Evolutionary conservation across 2,888 invertebrate genomes (phyloP).

Genomic region (Parthenolecanium corni): DNA sequence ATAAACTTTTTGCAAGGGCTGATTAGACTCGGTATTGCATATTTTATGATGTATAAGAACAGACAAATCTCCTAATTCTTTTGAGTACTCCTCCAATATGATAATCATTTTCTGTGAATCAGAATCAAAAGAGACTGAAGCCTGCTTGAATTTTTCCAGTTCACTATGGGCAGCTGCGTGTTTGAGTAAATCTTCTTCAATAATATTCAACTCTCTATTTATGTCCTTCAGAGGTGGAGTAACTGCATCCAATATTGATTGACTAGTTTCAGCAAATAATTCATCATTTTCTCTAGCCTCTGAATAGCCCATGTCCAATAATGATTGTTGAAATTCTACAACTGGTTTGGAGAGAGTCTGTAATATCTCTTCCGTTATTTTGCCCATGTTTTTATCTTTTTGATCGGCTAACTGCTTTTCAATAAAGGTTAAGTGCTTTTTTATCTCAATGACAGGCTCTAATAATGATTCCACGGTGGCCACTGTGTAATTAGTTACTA

Average conservation of each 20-base stretch:
- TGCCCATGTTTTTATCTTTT: conserved; percentile 34
- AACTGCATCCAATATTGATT: conserved; percentile 35
- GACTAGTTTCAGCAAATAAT: conserved; percentile 31
- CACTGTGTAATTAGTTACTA: conserved; percentile 31
- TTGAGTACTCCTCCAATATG: background rate
- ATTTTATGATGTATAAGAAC: background rate
- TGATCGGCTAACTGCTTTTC: conserved; percentile 39
- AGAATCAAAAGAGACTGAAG: background rate
- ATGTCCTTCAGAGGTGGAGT: conserved; percentile 38
- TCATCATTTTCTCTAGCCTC: conserved; percentile 12
- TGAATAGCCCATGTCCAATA: conserved; percentile 22
- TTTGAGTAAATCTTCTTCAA: conserved; percentile 32
- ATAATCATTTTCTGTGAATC: conserved; percentile 2
- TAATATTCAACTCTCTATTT: conserved; percentile 37
- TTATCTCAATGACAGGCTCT: conserved; percentile 49
- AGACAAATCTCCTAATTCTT: background rate
- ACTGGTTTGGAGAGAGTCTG: conserved; percentile 37
- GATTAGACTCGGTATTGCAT: background rate
- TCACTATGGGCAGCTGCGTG: background rate
- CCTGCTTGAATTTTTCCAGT: too few species aligned
- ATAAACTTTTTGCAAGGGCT: background rate
- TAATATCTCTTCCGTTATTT: conserved; percentile 32
- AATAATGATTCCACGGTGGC: conserved; percentile 39
- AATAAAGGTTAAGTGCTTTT: conserved; percentile 43
- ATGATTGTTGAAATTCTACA: conserved; percentile 34